Conservation (phyloP, 2,888 invertebrate genomes). For the Cheilosia pagana region DNA sequence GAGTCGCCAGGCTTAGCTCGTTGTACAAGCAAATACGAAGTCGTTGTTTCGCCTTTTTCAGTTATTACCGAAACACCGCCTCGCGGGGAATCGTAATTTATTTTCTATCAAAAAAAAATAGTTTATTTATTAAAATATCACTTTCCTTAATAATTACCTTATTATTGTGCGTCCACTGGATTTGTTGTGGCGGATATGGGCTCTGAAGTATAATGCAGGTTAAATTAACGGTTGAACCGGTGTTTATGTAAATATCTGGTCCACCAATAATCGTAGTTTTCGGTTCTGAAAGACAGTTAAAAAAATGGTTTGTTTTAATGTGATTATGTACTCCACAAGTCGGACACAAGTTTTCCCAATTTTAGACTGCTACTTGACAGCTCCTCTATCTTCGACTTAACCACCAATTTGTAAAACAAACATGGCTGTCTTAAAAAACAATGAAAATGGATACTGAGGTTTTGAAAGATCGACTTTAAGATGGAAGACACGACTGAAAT, state of each 20-base stretch:
- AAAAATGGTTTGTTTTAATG: neutral
- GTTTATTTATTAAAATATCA: neutral
- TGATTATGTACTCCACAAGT: no score
- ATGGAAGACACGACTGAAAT: neutral
- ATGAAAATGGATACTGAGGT: no score
- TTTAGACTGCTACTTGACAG: no score
- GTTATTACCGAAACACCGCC: slow-evolving; percentile 93
- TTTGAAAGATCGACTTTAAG: no score
- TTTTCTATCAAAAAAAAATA: slow-evolving; percentile 85
- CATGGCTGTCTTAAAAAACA: no score
- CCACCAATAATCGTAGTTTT: slow-evolving; percentile 89
- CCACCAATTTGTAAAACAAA: no score
- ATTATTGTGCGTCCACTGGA: slow-evolving; percentile 93
- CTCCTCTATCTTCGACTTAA: no score
- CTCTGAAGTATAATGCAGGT: slow-evolving; percentile 92
- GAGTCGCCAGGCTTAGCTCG: slow-evolving; percentile 90
- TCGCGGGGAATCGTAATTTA: slow-evolving; percentile 92
- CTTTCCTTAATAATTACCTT: slow-evolving; percentile 86
- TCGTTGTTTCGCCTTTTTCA: slow-evolving; percentile 92
- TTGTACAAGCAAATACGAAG: slow-evolving; percentile 90
- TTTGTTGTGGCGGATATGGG: slow-evolving; percentile 92
- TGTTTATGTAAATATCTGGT: slow-evolving; percentile 90
- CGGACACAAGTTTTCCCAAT: no score
- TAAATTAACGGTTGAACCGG: slow-evolving; percentile 90
- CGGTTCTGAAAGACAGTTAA: slow-evolving; percentile 84